Evolutionary conservation across 1,140 invertebrate species (phyloP), one percentile per base, ranked within the genome.

Genomic region (Xylocopa sonorina): DNA sequence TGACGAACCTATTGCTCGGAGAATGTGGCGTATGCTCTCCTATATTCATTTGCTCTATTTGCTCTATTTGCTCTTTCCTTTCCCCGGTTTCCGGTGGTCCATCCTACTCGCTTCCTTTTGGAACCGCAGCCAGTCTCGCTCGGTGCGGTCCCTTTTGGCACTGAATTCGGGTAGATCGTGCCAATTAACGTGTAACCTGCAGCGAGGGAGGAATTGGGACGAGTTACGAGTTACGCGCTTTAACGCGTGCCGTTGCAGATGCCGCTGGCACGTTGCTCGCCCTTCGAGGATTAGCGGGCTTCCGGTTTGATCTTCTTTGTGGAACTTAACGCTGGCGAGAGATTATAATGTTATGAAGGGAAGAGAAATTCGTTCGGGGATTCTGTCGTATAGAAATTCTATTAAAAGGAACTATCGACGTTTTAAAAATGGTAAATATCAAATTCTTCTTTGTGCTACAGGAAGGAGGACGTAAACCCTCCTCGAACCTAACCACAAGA

Each of bases 141-240:
- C 18, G 18, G n/a, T 12, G 24, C 6, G 24, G 24, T 12, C 29
- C 34, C 41, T 46, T 63, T 83, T 80, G 81, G 69, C 77, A 63
- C 67, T 50, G 53, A 68, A 57, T 57, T 29, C 51, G 12, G 32
- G 46, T 48, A 72, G 74, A 74, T 83, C 76, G 69, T 71, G 82
- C 81, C 81, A 84, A 83, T 84, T 84, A 84, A 43, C 68, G 64
- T 80, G 69, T 72, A 74, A 67, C 14, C 27, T 14, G 50, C 18
- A 38, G 9, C 38, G 21, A 48, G 29, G 41, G 27, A n/a, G 41
- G 77, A 48, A 51, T 46, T 43, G 67, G 58, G 50, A 64, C 53
- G 78, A 84, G 62, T 73, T 68, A 69, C 68, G 57, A 83, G 57
- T 75, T 62, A 55, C 43, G 51, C 63, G 57, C 43, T 84, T 84